Conservation (phyloP, 1,140 invertebrate genomes). For the Meloidogyne exigua region DNA sequence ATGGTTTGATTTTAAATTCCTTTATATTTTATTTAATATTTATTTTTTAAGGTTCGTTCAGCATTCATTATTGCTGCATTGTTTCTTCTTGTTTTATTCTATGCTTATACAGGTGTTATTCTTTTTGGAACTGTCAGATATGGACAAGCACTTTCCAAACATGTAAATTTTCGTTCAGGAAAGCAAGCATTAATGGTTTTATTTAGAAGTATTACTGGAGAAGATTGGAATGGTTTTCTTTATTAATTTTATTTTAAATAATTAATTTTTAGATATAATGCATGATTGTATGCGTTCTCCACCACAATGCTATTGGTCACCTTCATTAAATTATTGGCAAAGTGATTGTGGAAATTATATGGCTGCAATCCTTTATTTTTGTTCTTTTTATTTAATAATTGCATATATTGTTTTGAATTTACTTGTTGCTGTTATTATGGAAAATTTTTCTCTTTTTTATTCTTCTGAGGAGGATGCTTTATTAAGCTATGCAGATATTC, state of each 20-base stretch:
- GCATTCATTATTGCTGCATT: constrained; percentile 99
- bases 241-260: constrained; percentile 72
- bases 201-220: constrained; percentile 97
- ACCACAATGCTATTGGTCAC: constrained; percentile 81
- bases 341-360: constrained; percentile 82
- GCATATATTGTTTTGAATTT: constrained; percentile 98
- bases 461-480: constrained; percentile 99
- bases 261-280: constrained; percentile 36
- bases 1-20: constrained; percentile 71
- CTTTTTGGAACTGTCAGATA: constrained; percentile 98
- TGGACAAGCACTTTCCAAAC: constrained; percentile 92
- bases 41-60: constrained; percentile 94
- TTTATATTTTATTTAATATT: background rate
- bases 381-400: constrained; percentile 99
- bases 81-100: constrained; percentile 97
- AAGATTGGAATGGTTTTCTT: constrained; percentile 96
- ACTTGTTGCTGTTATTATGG: constrained; percentile 99
- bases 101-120: constrained; percentile 94
- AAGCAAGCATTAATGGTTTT: constrained; percentile 93
- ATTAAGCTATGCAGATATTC: constrained; percentile 84
- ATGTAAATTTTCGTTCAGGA: constrained; percentile 93
- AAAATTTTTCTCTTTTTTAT: constrained; percentile 99
- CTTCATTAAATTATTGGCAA: constrained; percentile 92
- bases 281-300: constrained; percentile 67
- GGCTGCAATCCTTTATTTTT: constrained; percentile 73